Evolutionary conservation across 2,113 vertebrate species (phyloP), one percentile per base, ranked within the genome.

Genomic region (Eolophus roseicapilla): DNA sequence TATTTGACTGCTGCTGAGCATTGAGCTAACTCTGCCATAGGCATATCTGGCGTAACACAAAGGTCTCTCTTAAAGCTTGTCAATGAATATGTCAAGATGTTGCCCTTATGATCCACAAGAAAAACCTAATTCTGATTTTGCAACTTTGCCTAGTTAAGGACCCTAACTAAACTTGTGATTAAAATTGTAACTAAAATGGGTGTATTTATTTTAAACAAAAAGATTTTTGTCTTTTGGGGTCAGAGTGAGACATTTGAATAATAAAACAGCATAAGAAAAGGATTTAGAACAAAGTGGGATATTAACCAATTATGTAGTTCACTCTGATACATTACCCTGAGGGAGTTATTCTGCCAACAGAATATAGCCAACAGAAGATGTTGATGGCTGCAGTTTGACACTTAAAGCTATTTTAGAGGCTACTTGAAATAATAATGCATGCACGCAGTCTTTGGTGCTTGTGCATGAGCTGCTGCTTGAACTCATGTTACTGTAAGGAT

Each of bases 391-490:
- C 60, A 86, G 37, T 94, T 95, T 70, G 86, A 70, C 49, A 24
- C 74, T 59, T 71, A 47, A 86, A 94, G 65, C 84, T 89, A 29
- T 75, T 90, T 78, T 85, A 82, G 47, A 82, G 69, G 35, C 50
- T 93, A 18, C 62, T 85, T 82, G 74, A 60, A 85, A 39, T 82
- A 74, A 37, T 18, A 31, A 59, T 43, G 57, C 57, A 52, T 37
- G 65, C 84, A 76, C 79, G 77, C 35, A 59, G 46, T 68, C 60
- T 60, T 86, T 59, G 37, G 43, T 88, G 80, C 89, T 84, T 95
- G 57, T 79, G 88, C 75, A 47, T 80, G 88, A 95, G 75, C 82
- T 88, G 57, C 70, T 88, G 85, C 81, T 74, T 88, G 88, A 71
- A 55, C 27, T 46, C 10, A 31, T 15, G 27, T 75, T 63, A 62